Conservation (phyloP, 2,797 vertebrate species). For the Alosa sapidissima region DNA sequence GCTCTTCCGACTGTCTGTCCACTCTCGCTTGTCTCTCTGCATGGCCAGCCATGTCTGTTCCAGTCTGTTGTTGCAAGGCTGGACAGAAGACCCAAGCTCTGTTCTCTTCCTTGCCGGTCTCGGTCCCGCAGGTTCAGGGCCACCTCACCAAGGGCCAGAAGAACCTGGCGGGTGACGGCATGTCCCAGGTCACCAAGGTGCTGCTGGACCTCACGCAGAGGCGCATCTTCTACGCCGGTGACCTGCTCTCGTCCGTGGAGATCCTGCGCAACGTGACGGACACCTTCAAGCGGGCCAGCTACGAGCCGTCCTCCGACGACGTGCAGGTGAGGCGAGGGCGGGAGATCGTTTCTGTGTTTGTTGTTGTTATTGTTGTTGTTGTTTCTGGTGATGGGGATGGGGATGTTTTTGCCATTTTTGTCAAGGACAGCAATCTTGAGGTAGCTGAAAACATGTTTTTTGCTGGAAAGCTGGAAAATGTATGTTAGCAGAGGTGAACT, state of each 20-base stretch:
- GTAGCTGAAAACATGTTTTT: not conserved
- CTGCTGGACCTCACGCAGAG: conserved; percentile 96
- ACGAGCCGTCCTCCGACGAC: conserved; percentile 95
- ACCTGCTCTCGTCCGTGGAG: conserved; percentile 95
- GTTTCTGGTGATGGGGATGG: not conserved
- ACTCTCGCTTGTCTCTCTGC: too few relatives aligned
- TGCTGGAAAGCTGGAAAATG: not conserved
- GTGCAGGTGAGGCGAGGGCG: conserved; percentile 84
- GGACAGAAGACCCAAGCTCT: not conserved
- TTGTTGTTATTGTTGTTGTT: not conserved
- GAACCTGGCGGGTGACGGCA: conserved; percentile 91
- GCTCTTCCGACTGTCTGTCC: too few relatives aligned
- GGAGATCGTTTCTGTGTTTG: not conserved
- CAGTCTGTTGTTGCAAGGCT: not conserved
- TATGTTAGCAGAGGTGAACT: not conserved
- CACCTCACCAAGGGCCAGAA: conserved; percentile 97
- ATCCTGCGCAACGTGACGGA: conserved; percentile 98
- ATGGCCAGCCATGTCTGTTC: not conserved
- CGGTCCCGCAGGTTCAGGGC: conserved; percentile 89
- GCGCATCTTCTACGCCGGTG: conserved; percentile 95
- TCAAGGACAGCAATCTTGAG: not conserved
- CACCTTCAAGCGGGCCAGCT: conserved; percentile 97
- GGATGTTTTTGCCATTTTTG: not conserved
- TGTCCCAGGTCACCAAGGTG: conserved; percentile 98
- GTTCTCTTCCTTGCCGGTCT: conserved; percentile 35